Conservation (phyloP, 2,113 vertebrate species). For the Cairina moschata region DNA sequence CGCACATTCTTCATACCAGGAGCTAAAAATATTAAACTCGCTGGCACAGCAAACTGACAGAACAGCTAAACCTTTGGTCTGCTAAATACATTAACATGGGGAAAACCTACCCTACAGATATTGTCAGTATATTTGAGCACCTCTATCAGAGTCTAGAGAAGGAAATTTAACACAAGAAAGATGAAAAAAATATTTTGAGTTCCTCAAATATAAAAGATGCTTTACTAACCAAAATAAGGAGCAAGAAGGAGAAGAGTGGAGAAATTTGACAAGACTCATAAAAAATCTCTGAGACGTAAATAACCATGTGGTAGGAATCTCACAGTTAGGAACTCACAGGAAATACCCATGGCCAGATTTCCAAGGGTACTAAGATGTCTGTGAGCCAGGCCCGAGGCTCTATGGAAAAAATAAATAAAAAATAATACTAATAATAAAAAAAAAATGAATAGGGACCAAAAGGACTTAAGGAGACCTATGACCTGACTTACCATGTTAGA, state of each 20-base stretch:
- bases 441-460: neutral
- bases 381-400: neutral
- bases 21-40: slow-evolving; percentile 8
- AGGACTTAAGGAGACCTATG: neutral
- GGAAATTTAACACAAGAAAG: neutral
- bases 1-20: neutral
- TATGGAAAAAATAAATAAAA: neutral
- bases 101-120: neutral
- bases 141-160: neutral
- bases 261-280: neutral
- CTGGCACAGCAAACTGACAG: neutral
- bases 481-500: neutral
- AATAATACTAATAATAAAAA: neutral
- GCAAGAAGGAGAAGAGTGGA: neutral
- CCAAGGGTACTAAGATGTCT: neutral
- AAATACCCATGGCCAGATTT: neutral
- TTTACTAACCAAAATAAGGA: neutral
- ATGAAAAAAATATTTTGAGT: neutral
- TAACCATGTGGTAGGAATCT: neutral
- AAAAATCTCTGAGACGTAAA: neutral
- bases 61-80: neutral
- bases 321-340: neutral
- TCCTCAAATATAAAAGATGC: neutral
- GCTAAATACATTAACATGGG: slow-evolving; percentile 13
- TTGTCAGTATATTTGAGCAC: neutral